Percentiles rank a stretch among this genome's conserved stretches.
Evolutionary conservation across 2,888 invertebrate genomes (phyloP).

Genomic region (Timema cristinae): DNA sequence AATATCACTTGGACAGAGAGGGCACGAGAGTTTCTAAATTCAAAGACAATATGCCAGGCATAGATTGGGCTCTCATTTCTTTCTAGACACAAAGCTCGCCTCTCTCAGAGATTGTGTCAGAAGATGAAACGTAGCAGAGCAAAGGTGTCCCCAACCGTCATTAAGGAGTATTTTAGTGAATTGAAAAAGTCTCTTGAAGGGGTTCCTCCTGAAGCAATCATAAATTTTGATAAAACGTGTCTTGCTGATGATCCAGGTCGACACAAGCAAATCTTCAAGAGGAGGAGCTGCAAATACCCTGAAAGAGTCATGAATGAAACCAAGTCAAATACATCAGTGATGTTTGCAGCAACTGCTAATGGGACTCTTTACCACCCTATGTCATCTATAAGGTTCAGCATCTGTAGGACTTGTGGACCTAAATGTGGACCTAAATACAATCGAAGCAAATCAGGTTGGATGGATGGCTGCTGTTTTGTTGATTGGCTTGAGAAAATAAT

Average conservation of each 20-base stretch:
- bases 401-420: conserved; percentile 31
- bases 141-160: not conserved
- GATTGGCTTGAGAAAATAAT: conserved; percentile 37
- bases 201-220: conserved; percentile 25
- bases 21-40: not conserved
- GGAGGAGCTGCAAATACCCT: conserved; percentile 31
- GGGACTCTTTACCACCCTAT: conserved; percentile 32
- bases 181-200: conserved; percentile 30
- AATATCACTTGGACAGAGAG: conserved; percentile 6
- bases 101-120: conserved; percentile 4
- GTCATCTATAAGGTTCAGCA: conserved; percentile 30
- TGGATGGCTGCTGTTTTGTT: conserved; percentile 36
- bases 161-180: conserved; percentile 12
- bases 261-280: conserved; percentile 26
- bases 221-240: conserved; percentile 40
- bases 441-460: conserved; percentile 38
- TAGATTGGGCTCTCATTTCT: not conserved
- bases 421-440: conserved; percentile 34
- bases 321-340: conserved; percentile 25
- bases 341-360: conserved; percentile 28
- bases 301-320: conserved; percentile 31
- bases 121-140: conserved; percentile 1
- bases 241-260: conserved; percentile 38
- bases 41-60: conserved; percentile 1
- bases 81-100: not conserved